Conservation (phyloP, 2,797 vertebrate species). For the Cossypha caffra region DNA sequence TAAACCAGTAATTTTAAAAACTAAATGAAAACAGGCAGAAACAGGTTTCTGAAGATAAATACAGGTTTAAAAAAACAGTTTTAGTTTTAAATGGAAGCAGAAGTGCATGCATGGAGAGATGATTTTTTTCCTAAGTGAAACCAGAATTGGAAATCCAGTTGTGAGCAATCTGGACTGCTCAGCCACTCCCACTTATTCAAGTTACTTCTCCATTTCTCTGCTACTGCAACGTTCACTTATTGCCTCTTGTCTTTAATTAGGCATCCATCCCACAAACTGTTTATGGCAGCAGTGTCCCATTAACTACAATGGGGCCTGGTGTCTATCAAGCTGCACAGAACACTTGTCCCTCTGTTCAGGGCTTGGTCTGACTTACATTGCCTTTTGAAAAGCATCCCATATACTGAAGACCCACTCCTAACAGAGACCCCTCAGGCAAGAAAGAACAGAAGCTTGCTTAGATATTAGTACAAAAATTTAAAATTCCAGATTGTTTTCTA, state of each 20-base stretch:
- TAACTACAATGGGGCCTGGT: background rate
- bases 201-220: background rate
- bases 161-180: background rate
- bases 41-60: conserved; percentile 30
- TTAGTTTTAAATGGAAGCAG: conserved; percentile 32
- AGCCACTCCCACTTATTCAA: background rate
- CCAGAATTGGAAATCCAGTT: background rate
- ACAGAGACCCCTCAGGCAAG: background rate
- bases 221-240: background rate
- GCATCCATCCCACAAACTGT: background rate
- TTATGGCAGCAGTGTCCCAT: background rate
- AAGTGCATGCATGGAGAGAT: background rate
- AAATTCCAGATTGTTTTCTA: background rate
- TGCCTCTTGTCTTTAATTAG: background rate
- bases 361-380: background rate
- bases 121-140: conserved; percentile 27
- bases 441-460: background rate
- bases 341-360: background rate
- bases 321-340: background rate
- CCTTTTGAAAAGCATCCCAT: background rate
- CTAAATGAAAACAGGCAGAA: conserved; percentile 16
- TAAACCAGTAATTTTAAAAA: conserved; percentile 35
- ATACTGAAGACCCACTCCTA: background rate
- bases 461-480: background rate
- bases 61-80: conserved; percentile 13